Evolutionary conservation across 2,888 invertebrate species (phyloP).

Genomic region (Pelosia muscerda): DNA sequence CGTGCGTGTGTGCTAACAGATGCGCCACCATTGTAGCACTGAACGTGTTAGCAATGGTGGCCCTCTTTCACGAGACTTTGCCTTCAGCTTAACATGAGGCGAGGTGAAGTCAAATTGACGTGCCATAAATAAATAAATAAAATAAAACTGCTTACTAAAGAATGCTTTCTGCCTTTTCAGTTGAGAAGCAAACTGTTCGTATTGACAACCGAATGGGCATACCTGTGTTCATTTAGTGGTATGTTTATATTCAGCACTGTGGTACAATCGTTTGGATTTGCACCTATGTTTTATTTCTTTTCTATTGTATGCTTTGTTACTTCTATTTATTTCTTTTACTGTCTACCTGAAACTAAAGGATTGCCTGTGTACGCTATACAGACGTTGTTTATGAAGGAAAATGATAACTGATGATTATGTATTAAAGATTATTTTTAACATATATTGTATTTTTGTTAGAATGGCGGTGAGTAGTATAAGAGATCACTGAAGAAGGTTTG

Average conservation of each 20-base stretch:
- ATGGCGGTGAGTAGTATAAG: no score
- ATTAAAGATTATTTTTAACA: background rate
- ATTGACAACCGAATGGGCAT: background rate
- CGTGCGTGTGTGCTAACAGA: no score
- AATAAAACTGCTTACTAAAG: no score
- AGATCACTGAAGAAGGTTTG: no score
- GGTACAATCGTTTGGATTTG: background rate
- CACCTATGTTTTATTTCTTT: background rate
- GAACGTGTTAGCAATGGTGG: no score
- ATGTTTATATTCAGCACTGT: background rate
- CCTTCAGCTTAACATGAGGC: no score
- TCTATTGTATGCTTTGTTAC: background rate
- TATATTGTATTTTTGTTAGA: no score
- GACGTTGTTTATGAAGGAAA: conserved; percentile 45
- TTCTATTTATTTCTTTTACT: conserved; percentile 53
- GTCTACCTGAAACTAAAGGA: conserved; percentile 68
- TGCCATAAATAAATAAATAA: no score
- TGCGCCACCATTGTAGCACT: no score
- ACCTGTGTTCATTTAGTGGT: background rate
- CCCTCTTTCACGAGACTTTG: no score
- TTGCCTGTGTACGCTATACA: conserved; percentile 65
- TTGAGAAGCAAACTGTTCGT: background rate
- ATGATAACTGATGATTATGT: background rate
- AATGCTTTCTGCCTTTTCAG: background rate
- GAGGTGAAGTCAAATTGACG: no score